Evolutionary conservation across 2,797 vertebrate species (phyloP), one percentile per base, ranked within the genome.

Genomic region (Trachurus trachurus): DNA sequence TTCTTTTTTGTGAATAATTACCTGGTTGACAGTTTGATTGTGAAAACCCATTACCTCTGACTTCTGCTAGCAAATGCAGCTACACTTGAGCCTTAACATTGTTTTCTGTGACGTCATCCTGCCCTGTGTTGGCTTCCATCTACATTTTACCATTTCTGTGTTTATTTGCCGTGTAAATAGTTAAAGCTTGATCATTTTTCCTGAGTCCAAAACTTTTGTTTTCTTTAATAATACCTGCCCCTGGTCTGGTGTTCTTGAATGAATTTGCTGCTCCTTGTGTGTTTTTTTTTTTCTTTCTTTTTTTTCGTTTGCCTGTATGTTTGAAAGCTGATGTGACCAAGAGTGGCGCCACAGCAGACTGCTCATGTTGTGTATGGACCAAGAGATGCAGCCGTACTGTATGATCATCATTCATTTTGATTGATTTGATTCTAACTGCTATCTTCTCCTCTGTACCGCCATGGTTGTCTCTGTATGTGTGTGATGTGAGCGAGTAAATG

Each of bases 141-240:
- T 86, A 66, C 76, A 88, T 85, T 85, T 87, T 88, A 85, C 65
- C 61, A 52, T 85, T 89, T 91, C 82, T 81, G 81, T 93, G 78
- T 94, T 94, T 82, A 68, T 93, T 95, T 96, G 94, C 94, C 71
- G 94, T 95, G 95, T 95, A 93, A 83, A 93, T 93, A 93, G 89
- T 94, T 89, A 65, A 89, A 89, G 88, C 83, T 87, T 91, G 87
- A 83, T 87, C 19, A 34, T 70, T 80, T 26, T 76, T 80, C 50
- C 79, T n/a, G 68, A 93, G 88, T 93, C 93, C 52, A 66, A 47
- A 82, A 80, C 56, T 81, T 60, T 62, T 82, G 66, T 89, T 81
- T 89, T 81, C 65, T 60, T 58, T 54, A 76, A 61, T 82, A 72
- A 87, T 82, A 87, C 79, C 81, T 87, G 81, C 81, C 76, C 85